phyloP scores from a whole-genome alignment of 1,140 invertebrate genomes.

The Drosophila parabipectinata region DNA sequence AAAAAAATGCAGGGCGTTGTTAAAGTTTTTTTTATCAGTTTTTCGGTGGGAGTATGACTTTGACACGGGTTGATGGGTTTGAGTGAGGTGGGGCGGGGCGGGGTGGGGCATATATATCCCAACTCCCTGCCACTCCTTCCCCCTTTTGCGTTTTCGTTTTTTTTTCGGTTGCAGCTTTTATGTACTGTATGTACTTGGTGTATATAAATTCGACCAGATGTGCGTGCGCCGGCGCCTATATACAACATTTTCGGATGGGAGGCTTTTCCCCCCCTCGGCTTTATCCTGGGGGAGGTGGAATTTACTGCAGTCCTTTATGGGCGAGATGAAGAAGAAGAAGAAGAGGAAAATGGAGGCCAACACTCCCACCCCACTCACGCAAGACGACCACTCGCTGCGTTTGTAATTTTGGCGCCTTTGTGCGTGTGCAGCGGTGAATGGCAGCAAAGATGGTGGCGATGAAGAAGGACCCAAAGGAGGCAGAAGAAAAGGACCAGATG shows the following conservation, averaged over 20 bases:
- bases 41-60: constrained; percentile 56
- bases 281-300: constrained; percentile 22
- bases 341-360: not conserved
- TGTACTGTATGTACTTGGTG: constrained; percentile 25
- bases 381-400: constrained; percentile 73
- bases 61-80: constrained; percentile 60
- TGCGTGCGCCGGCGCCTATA: constrained; percentile 61
- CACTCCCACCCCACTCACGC: constrained; percentile 2
- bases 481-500: not conserved
- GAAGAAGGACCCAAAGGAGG: not conserved
- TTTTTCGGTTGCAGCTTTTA: constrained; percentile 64
- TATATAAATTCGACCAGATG: constrained; percentile 40
- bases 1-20: constrained; percentile 77
- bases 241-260: constrained; percentile 25
- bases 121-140: constrained; percentile 1
- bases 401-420: constrained; percentile 81
- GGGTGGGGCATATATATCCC: not conserved
- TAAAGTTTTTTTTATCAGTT: constrained; percentile 47
- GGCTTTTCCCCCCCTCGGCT: constrained; percentile 1
- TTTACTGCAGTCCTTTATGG: constrained; percentile 75
- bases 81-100: not conserved
- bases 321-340: constrained; percentile 13
- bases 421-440: constrained; percentile 68
- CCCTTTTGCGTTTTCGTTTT: constrained; percentile 17
- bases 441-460: not conserved